A percentile compares a stretch with the other conserved stretches of the same genome.
These are phyloP conservation scores for Mythimna impura DNA, from an alignment of 2,888 invertebrate species.

Conservation along the genomic window DNA sequence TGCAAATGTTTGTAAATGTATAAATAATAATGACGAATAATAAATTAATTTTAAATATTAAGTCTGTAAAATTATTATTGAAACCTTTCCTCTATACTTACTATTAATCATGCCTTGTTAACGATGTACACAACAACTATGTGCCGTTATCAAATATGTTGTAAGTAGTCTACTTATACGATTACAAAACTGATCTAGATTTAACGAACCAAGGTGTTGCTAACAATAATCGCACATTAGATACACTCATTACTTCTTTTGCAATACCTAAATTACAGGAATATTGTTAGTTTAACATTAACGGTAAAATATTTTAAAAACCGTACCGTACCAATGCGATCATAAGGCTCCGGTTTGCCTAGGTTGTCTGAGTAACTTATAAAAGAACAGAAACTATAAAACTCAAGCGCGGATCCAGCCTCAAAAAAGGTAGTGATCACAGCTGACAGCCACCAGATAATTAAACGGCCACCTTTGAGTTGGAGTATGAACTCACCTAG, in stretches of 20 bases:
- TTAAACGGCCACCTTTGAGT: too few relatives aligned
- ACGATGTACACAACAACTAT: constrained; percentile 56
- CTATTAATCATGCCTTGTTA: constrained; percentile 31
- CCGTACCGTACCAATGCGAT: neutral
- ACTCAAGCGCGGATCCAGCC: too few relatives aligned
- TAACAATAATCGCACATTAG: constrained; percentile 49
- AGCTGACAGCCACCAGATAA: too few relatives aligned
- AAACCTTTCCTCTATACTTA: constrained; percentile 11
- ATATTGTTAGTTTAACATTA: neutral
- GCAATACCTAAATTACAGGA: constrained; percentile 21
- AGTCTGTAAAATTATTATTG: constrained; percentile 58
- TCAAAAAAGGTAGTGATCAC: too few relatives aligned
- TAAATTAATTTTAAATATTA: constrained; percentile 83
- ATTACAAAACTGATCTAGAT: constrained; percentile 65
- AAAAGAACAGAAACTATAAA: too few relatives aligned
- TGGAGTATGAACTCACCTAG: too few relatives aligned
- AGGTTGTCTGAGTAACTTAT: too few relatives aligned
- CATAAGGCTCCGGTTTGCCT: too few relatives aligned
- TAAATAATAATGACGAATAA: constrained; percentile 72
- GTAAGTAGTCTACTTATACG: constrained; percentile 54
- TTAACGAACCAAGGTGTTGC: constrained; percentile 54
- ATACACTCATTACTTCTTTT: constrained; percentile 29
- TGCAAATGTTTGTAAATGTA: constrained; percentile 72
- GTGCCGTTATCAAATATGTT: constrained; percentile 56
- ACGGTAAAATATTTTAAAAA: neutral